Evolutionary conservation across 1,140 invertebrate genomes (phyloP).

Genomic region (Diorhabda sublineata): DNA sequence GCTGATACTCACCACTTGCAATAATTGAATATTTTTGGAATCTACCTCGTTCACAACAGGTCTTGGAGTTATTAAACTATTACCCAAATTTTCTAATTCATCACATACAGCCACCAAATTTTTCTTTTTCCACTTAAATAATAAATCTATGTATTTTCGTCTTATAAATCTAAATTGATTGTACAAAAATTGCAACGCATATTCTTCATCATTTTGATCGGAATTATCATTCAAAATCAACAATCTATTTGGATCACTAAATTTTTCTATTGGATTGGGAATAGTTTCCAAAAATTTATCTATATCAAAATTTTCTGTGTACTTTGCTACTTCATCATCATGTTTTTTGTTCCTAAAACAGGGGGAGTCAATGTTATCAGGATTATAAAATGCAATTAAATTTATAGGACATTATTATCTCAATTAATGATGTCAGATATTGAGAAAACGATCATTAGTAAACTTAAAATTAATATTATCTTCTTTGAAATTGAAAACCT

Average conservation of each 20-base stretch:
- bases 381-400: background rate
- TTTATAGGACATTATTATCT: background rate
- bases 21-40: conserved; percentile 43
- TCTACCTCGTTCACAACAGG: conserved; percentile 25
- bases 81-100: conserved; percentile 26
- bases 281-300: conserved; percentile 54
- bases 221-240: conserved; percentile 17
- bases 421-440: no score
- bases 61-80: conserved; percentile 34
- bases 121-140: conserved; percentile 30
- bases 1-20: conserved; percentile 47
- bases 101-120: conserved; percentile 30
- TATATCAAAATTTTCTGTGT: conserved; percentile 49
- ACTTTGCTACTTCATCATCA: conserved; percentile 44
- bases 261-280: conserved; percentile 53
- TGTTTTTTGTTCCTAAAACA: conserved; percentile 35
- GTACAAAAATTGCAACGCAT: conserved; percentile 45
- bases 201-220: conserved; percentile 27
- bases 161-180: conserved; percentile 33
- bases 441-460: no score
- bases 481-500: no score
- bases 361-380: background rate
- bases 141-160: conserved; percentile 37
- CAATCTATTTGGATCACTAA: conserved; percentile 47
- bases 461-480: no score